Conservation (phyloP, 2,797 vertebrate species). For the Hoplostethus mediterraneus region DNA sequence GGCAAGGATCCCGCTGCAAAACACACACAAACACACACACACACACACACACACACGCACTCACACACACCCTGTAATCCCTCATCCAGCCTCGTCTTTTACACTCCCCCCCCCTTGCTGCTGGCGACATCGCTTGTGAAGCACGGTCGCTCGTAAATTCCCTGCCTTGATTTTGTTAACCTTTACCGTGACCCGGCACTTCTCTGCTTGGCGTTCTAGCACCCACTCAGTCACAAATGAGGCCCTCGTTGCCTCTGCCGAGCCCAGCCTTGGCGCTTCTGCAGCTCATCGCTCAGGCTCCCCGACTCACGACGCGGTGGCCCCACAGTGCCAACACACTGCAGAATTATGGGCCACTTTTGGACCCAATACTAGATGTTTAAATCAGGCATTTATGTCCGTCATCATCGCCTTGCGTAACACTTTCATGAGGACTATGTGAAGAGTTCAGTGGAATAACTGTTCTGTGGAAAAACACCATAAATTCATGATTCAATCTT, state of each 20-base stretch:
- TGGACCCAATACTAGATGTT: conserved; percentile 32
- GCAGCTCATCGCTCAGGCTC: conserved; percentile 74
- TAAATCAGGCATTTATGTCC: conserved; percentile 30
- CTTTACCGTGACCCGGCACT: conserved; percentile 80
- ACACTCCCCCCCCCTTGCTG: conserved; percentile 48
- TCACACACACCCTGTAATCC: conserved; percentile 69
- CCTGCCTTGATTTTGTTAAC: conserved; percentile 84
- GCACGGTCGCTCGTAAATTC: conserved; percentile 81
- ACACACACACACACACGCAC: conserved; percentile 12
- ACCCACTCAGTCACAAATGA: conserved; percentile 81
- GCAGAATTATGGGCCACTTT: conserved; percentile 47
- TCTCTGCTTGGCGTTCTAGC: conserved; percentile 75
- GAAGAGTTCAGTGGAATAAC: conserved; percentile 11
- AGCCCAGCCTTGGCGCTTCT: conserved; percentile 52
- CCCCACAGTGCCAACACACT: conserved; percentile 42
- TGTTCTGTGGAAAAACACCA: conserved; percentile 37
- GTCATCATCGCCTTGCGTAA: conserved; percentile 20
- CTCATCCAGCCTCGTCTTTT: conserved; percentile 70
- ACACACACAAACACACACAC: conserved; percentile 56
- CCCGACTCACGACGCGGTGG: conserved; percentile 37
- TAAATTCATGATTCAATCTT: conserved; percentile 9
- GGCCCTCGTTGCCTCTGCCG: conserved; percentile 56
- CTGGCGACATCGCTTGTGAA: conserved; percentile 70
- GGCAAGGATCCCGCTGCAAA: conserved; percentile 55
- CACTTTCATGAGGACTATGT: conserved; percentile 13